phyloP scores from a whole-genome alignment of 2,888 invertebrate genomes.

The Drosophila bunnanda region DNA sequence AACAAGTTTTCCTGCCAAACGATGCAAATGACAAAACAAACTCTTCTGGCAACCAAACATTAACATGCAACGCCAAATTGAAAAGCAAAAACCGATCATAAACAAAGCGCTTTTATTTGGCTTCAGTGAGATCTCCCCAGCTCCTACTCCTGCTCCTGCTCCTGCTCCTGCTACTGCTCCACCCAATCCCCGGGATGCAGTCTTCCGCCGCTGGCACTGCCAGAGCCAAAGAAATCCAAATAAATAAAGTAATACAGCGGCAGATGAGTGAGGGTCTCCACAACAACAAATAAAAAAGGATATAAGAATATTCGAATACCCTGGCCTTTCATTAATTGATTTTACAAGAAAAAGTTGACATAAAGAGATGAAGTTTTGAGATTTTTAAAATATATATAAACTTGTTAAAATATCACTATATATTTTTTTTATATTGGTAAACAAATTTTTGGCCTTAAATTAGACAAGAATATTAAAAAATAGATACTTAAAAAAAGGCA shows the following conservation, averaged over 20 bases:
- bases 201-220: slow-evolving; percentile 8
- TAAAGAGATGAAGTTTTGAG: too few species aligned
- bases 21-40: slow-evolving; percentile 42
- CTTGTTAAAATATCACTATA: too few species aligned
- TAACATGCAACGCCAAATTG: slow-evolving; percentile 41
- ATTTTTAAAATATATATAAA: too few species aligned
- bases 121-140: background rate
- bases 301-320: background rate
- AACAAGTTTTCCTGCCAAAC: slow-evolving; percentile 50
- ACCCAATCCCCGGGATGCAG: slow-evolving; percentile 1
- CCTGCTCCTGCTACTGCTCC: too few species aligned
- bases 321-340: background rate
- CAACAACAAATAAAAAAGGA: background rate
- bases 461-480: too few species aligned
- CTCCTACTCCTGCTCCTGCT: background rate
- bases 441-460: too few species aligned
- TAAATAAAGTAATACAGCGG: slow-evolving; percentile 51
- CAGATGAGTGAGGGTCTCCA: slow-evolving; percentile 3
- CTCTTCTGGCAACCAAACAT: slow-evolving; percentile 13
- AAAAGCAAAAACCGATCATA: slow-evolving; percentile 43
- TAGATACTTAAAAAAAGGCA: too few species aligned
- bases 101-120: slow-evolving; percentile 29
- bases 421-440: too few species aligned
- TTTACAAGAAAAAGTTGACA: too few species aligned
- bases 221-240: slow-evolving; percentile 54